phyloP scores from a whole-genome alignment of 2,888 invertebrate species.

The Drosophila acutilabella region DNA sequence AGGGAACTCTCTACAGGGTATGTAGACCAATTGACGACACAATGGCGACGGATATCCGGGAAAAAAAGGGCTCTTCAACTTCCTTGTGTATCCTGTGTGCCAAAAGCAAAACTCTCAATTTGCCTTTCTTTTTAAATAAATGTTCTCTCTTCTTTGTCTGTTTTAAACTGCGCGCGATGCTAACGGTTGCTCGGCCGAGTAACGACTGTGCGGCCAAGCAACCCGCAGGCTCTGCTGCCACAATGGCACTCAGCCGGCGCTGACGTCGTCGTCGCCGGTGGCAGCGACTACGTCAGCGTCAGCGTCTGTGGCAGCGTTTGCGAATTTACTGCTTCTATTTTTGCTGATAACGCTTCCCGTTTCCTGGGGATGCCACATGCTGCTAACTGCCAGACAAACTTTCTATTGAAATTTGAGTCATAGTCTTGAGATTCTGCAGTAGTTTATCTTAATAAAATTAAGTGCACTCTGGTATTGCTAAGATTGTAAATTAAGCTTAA shows the following conservation, averaged over 20 bases:
- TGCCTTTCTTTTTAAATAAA: not conserved
- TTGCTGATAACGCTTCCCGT: slow-evolving; percentile 47
- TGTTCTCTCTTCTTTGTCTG: not conserved
- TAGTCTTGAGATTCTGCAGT: not conserved
- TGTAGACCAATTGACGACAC: slow-evolving; percentile 55
- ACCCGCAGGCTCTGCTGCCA: slow-evolving; percentile 66
- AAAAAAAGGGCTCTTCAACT: slow-evolving; percentile 25
- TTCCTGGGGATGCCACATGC: slow-evolving; percentile 55
- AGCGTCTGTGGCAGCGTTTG: slow-evolving; percentile 15
- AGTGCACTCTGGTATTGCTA: no score
- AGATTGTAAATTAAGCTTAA: no score
- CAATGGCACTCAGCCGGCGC: slow-evolving; percentile 41
- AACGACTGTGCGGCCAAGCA: slow-evolving; percentile 65
- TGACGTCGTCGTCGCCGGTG: slow-evolving; percentile 11
- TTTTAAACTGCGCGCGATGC: slow-evolving; percentile 70
- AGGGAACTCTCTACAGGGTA: slow-evolving; percentile 33
- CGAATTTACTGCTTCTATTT: slow-evolving; percentile 24
- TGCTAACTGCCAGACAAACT: slow-evolving; percentile 19
- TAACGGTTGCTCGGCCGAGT: slow-evolving; percentile 69
- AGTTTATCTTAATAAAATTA: no score
- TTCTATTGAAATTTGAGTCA: not conserved
- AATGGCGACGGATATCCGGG: slow-evolving; percentile 62
- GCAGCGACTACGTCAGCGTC: slow-evolving; percentile 21
- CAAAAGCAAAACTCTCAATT: slow-evolving; percentile 14
- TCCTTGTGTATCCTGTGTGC: slow-evolving; percentile 33